phyloP scores from a whole-genome alignment of 2,797 vertebrate species.

The Hemitrygon akajei region DNA sequence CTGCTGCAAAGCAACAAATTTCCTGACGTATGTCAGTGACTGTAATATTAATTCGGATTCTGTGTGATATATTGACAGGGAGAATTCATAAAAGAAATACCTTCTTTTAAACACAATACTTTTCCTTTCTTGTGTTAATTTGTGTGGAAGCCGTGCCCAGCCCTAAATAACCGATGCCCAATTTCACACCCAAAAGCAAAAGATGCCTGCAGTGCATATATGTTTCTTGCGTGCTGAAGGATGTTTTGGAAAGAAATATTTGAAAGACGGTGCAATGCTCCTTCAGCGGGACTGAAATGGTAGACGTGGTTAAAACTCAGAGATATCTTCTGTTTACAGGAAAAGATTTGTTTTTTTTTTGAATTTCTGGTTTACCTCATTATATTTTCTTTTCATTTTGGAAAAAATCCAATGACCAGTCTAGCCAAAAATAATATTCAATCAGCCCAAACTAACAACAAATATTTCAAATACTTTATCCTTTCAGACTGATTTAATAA shows the following conservation, averaged over 20 bases:
- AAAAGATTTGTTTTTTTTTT: neutral
- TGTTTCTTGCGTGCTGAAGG: neutral
- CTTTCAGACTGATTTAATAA: neutral
- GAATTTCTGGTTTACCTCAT: constrained; percentile 30
- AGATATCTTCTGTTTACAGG: neutral
- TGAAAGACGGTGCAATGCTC: neutral
- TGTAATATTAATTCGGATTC: no score
- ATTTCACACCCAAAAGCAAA: neutral
- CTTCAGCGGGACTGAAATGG: neutral
- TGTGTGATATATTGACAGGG: neutral
- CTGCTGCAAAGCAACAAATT: no score
- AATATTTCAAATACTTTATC: constrained; percentile 32
- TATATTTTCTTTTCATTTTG: constrained; percentile 18
- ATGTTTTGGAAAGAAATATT: neutral
- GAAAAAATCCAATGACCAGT: neutral
- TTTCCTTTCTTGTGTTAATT: neutral
- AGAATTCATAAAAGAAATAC: neutral
- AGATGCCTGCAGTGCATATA: neutral
- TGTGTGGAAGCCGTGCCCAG: constrained; percentile 39
- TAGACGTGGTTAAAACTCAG: neutral
- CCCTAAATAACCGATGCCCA: constrained; percentile 45
- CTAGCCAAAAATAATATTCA: constrained; percentile 27
- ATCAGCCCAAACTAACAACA: neutral
- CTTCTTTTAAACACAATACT: neutral
- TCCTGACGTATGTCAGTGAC: no score